Evolutionary conservation across 2,888 invertebrate species (phyloP).

Genomic region (Byasa hedistus): DNA sequence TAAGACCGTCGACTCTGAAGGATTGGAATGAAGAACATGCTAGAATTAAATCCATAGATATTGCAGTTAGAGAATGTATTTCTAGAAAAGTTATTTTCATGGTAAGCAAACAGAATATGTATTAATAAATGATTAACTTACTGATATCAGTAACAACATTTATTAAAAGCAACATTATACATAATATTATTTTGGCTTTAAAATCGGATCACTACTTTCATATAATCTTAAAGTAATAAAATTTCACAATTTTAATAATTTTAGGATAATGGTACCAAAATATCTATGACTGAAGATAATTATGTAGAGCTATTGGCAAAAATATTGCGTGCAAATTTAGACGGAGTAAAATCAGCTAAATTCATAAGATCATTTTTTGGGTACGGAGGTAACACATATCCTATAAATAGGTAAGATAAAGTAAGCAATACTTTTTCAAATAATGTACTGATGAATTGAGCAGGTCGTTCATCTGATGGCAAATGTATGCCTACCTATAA

Average conservation of each 20-base stretch:
- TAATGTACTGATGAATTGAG: too few relatives aligned
- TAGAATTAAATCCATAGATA: constrained; percentile 59
- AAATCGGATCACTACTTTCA: background rate
- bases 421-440: background rate
- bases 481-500: too few relatives aligned
- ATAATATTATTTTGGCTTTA: background rate
- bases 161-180: background rate
- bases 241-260: constrained; percentile 29
- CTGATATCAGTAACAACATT: too few relatives aligned
- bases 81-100: constrained; percentile 61
- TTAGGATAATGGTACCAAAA: constrained; percentile 60
- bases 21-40: constrained; percentile 51
- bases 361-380: constrained; percentile 59
- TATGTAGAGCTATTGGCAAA: constrained; percentile 60
- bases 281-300: constrained; percentile 60
- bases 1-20: constrained; percentile 47
- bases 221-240: background rate
- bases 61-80: constrained; percentile 65
- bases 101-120: constrained; percentile 45
- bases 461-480: too few relatives aligned
- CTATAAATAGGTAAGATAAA: constrained; percentile 50
- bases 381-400: constrained; percentile 55
- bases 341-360: constrained; percentile 56
- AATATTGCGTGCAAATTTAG: constrained; percentile 64
- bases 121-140: background rate